Conservation (phyloP, 1,140 invertebrate species). For the Phthorimaea operculella region DNA sequence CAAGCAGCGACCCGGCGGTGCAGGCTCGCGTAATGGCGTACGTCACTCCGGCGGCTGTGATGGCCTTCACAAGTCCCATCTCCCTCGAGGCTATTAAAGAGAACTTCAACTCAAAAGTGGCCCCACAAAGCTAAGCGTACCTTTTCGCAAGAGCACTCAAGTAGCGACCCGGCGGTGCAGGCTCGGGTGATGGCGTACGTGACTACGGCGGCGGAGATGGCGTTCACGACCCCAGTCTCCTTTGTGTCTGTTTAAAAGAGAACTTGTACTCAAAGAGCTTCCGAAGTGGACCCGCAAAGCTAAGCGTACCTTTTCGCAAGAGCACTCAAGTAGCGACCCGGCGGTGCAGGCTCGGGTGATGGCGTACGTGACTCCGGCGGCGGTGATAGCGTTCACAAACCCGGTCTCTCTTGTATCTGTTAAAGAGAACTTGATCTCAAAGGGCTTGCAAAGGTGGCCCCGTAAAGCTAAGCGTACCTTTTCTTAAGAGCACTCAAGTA, state of each 20-base stretch:
- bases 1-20: conserved; percentile 84
- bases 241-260: conserved; percentile 79
- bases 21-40: conserved; percentile 90
- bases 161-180: conserved; percentile 86
- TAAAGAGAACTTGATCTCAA: conserved; percentile 16
- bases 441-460: too few relatives aligned
- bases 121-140: conserved; percentile 16
- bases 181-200: conserved; percentile 89
- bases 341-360: conserved; percentile 90
- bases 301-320: conserved; percentile 76
- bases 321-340: conserved; percentile 86
- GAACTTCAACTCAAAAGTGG: too few relatives aligned
- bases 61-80: conserved; percentile 92
- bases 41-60: conserved; percentile 91
- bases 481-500: conserved; percentile 90
- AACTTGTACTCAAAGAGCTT: too few relatives aligned
- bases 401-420: conserved; percentile 93
- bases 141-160: conserved; percentile 89
- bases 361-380: conserved; percentile 90
- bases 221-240: conserved; percentile 94
- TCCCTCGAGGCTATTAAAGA: conserved; percentile 84
- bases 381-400: conserved; percentile 93
- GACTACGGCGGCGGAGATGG: conserved; percentile 92
- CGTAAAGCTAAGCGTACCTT: conserved; percentile 40
- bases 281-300: too few relatives aligned